phyloP scores from a whole-genome alignment of 92 coral and sea anemone genomes.

The Epizoanthus scotinus region DNA sequence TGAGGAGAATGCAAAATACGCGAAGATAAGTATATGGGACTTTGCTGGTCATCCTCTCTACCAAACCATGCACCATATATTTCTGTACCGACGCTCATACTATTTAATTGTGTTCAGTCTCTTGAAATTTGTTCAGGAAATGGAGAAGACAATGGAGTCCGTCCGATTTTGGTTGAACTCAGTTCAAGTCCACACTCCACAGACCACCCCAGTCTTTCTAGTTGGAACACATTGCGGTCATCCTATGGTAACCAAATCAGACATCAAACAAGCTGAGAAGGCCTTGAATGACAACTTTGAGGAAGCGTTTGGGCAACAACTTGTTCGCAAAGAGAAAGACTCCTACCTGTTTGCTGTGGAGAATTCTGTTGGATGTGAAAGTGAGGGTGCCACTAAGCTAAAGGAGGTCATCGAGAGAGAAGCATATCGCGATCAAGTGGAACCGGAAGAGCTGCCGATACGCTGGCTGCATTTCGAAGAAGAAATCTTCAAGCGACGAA shows the following conservation, averaged over 20 bases:
- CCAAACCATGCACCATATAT: constrained; percentile 78
- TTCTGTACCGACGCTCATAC: constrained; percentile 61
- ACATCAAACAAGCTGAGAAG: constrained; percentile 29
- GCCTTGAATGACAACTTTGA: constrained; percentile 22
- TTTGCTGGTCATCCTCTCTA: constrained; percentile 78
- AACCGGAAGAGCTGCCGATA: constrained; percentile 53
- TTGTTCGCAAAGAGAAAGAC: constrained; percentile 47
- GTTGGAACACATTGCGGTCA: constrained; percentile 64
- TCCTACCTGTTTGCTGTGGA: constrained; percentile 62
- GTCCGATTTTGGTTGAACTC: constrained; percentile 75
- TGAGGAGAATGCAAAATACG: constrained; percentile 7
- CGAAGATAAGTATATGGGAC: constrained; percentile 70
- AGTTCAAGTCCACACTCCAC: constrained; percentile 68
- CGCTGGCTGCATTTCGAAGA: constrained; percentile 78
- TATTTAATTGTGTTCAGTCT: constrained; percentile 63
- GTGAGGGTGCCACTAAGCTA: constrained; percentile 42
- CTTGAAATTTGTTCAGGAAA: constrained; percentile 16
- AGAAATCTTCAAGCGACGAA: constrained; percentile 53
- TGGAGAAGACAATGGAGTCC: constrained; percentile 7
- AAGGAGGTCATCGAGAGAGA: constrained; percentile 57
- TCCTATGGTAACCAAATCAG: constrained; percentile 30
- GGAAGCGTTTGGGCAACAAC: constrained; percentile 58
- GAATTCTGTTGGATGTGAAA: constrained; percentile 46
- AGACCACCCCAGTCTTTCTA: constrained; percentile 59
- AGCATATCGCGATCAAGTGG: constrained; percentile 38